Conservation (phyloP, 2,113 vertebrate genomes). For the Pungitius pungitius region DNA sequence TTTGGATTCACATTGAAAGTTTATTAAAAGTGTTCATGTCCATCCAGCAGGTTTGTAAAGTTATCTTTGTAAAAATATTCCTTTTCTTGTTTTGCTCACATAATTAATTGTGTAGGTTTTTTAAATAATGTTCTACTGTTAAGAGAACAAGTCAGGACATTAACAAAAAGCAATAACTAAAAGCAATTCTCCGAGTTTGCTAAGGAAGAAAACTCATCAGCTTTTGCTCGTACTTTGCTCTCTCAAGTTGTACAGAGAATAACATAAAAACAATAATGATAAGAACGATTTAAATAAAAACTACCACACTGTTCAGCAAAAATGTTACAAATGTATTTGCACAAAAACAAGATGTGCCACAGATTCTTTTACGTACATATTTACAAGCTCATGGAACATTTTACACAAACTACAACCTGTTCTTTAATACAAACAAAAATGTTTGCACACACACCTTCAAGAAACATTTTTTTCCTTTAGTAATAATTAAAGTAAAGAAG, state of each 20-base stretch:
- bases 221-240: background rate
- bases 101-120: background rate
- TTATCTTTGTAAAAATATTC: background rate
- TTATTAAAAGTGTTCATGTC: background rate
- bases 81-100: background rate
- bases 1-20: background rate
- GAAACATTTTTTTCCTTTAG: background rate
- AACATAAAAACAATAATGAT: background rate
- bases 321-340: conserved; percentile 69
- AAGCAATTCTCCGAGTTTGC: background rate
- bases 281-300: conserved; percentile 18
- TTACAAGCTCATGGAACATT: conserved; percentile 64
- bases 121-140: no score
- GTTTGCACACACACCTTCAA: conserved; percentile 25
- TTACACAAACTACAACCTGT: conserved; percentile 41
- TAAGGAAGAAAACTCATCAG: background rate
- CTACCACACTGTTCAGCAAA: conserved; percentile 16
- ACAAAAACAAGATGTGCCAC: conserved; percentile 49
- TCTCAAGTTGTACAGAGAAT: background rate
- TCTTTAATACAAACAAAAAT: conserved; percentile 35
- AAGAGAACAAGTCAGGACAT: background rate
- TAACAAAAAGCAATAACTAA: no score
- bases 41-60: background rate
- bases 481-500: conserved; percentile 15
- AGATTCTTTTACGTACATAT: conserved; percentile 76